Conservation (phyloP, 1,140 invertebrate genomes). For the Gryon sp. region DNA sequence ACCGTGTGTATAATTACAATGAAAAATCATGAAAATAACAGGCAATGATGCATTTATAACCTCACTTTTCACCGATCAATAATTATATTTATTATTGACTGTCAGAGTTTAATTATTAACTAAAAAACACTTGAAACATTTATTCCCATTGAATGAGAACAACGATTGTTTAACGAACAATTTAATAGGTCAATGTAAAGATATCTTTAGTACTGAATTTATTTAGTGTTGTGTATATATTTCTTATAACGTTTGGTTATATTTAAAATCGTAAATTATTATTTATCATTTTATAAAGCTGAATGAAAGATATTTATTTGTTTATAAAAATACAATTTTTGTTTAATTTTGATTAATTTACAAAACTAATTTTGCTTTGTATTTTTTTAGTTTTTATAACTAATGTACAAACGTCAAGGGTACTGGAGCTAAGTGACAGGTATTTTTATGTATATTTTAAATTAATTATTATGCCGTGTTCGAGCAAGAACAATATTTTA, state of each 20-base stretch:
- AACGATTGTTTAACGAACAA: too few relatives aligned
- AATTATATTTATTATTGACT: constrained; percentile 28
- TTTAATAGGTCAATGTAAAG: constrained; percentile 7
- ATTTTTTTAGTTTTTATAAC: constrained; percentile 72
- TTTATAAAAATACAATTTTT: not conserved
- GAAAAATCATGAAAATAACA: not conserved
- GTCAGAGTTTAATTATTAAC: constrained; percentile 45
- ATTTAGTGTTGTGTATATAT: too few relatives aligned
- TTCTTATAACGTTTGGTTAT: too few relatives aligned
- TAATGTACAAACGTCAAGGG: constrained; percentile 70
- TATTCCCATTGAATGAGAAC: too few relatives aligned
- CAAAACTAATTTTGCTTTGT: constrained; percentile 20
- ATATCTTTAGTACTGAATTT: too few relatives aligned
- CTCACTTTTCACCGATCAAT: constrained; percentile 65
- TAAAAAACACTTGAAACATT: constrained; percentile 31
- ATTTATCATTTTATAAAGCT: too few relatives aligned
- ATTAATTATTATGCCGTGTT: not conserved
- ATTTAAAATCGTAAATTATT: too few relatives aligned
- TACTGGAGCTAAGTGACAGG: constrained; percentile 76
- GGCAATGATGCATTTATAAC: constrained; percentile 65
- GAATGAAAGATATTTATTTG: not conserved
- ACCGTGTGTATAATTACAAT: not conserved
- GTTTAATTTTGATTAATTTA: constrained; percentile 7
- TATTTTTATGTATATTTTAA: constrained; percentile 43
- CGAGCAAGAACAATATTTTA: too few relatives aligned